Evolutionary conservation across 2,888 invertebrate species (phyloP).

Genomic region (Geophilus truncorum): DNA sequence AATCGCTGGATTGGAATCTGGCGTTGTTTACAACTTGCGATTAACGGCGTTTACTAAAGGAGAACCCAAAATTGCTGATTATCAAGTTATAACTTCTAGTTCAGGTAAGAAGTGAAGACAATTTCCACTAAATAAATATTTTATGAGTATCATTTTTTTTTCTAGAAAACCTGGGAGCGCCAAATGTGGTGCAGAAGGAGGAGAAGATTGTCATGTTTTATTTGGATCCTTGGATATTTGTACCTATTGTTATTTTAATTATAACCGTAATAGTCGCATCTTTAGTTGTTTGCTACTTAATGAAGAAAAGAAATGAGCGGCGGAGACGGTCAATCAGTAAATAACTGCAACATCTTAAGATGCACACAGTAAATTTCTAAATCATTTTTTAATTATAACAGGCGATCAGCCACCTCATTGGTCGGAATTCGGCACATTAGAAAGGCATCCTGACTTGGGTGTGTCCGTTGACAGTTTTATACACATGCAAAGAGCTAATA

Average conservation of each 20-base stretch:
- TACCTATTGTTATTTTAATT: not conserved
- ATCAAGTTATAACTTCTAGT: not conserved
- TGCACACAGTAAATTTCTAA: too few species aligned
- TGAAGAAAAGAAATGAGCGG: not conserved
- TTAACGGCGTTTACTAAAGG: constrained; percentile 12
- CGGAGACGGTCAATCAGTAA: not conserved
- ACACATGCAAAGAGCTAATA: not conserved
- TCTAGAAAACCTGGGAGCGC: not conserved
- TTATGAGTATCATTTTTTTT: not conserved
- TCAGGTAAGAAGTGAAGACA: not conserved
- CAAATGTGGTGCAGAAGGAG: not conserved
- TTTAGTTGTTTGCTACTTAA: not conserved
- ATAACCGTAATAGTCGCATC: constrained; percentile 17
- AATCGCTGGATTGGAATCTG: constrained; percentile 25
- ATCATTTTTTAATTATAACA: not conserved
- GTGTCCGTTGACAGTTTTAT: constrained; percentile 29
- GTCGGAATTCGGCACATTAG: not conserved
- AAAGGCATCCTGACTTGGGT: not conserved
- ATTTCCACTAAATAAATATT: not conserved
- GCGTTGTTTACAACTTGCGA: not conserved
- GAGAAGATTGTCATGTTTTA: constrained; percentile 12
- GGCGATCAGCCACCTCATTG: not conserved
- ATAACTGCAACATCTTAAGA: not conserved
- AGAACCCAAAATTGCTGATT: not conserved
- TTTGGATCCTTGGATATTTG: constrained; percentile 29